phyloP scores from a whole-genome alignment of 2,113 vertebrate genomes.

The Helogale parvula region DNA sequence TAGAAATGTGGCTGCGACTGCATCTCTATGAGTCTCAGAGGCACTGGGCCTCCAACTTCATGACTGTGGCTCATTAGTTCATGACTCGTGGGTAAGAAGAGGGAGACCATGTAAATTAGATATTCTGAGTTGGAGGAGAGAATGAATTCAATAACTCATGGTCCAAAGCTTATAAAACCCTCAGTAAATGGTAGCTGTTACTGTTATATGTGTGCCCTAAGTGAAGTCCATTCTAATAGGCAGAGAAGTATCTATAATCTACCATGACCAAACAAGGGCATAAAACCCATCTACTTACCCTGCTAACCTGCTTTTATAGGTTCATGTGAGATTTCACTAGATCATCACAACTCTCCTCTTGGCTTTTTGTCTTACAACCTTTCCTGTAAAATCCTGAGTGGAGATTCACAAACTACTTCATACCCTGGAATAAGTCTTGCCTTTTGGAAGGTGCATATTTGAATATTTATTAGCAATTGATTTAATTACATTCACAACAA shows the following conservation, averaged over 20 bases:
- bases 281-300: background rate
- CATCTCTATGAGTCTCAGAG: background rate
- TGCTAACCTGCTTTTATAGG: background rate
- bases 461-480: slow-evolving; percentile 49
- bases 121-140: background rate
- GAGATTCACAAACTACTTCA: background rate
- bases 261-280: background rate
- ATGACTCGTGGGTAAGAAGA: background rate
- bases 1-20: background rate
- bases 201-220: background rate
- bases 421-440: background rate
- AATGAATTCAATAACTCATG: background rate
- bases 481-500: background rate
- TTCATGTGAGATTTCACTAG: background rate
- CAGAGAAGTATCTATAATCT: background rate
- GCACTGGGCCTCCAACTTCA: background rate
- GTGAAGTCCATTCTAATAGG: background rate
- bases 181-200: background rate
- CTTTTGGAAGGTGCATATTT: slow-evolving; percentile 24
- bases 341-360: background rate
- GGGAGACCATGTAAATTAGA: background rate
- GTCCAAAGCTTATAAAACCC: background rate
- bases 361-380: background rate
- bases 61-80: background rate
- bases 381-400: slow-evolving; percentile 11